These are phyloP conservation scores for Herpailurus yagouaroundi DNA, from an alignment of 2,113 vertebrate genomes.

Conservation along the genomic window DNA sequence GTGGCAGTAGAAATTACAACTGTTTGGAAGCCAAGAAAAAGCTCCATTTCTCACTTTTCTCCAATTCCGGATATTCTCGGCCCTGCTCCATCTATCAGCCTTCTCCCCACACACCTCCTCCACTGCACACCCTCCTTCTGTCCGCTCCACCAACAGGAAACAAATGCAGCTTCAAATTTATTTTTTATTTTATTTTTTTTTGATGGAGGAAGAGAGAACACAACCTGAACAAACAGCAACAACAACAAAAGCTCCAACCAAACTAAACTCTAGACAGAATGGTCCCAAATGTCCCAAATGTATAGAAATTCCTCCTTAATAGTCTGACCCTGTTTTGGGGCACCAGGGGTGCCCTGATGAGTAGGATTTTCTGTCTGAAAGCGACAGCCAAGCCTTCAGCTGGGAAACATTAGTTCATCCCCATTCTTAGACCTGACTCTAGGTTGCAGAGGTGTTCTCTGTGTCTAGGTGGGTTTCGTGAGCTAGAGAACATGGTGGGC, in stretches of 20 bases:
- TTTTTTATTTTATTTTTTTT: constrained; percentile 50
- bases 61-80: constrained; percentile 82
- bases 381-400: neutral
- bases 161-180: constrained; percentile 58
- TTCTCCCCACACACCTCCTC: constrained; percentile 76
- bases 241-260: constrained; percentile 2
- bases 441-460: neutral
- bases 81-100: constrained; percentile 74
- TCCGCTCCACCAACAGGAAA: constrained; percentile 67
- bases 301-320: neutral
- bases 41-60: constrained; percentile 83
- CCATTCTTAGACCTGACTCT: neutral
- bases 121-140: constrained; percentile 73
- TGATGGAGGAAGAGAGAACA: constrained; percentile 66
- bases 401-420: neutral
- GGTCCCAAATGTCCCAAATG: neutral
- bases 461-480: neutral
- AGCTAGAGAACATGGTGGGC: neutral
- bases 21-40: constrained; percentile 85
- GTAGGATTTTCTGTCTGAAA: neutral
- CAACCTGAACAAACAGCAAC: constrained; percentile 64
- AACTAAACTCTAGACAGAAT: constrained; percentile 7
- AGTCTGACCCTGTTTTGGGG: neutral
- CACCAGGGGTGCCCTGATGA: neutral
- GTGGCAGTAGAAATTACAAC: constrained; percentile 84